A percentile compares a stretch with the other conserved stretches of the same genome.
phyloP scores from a whole-genome alignment of 2,888 invertebrate species.

The Halocaridina rubra region DNA sequence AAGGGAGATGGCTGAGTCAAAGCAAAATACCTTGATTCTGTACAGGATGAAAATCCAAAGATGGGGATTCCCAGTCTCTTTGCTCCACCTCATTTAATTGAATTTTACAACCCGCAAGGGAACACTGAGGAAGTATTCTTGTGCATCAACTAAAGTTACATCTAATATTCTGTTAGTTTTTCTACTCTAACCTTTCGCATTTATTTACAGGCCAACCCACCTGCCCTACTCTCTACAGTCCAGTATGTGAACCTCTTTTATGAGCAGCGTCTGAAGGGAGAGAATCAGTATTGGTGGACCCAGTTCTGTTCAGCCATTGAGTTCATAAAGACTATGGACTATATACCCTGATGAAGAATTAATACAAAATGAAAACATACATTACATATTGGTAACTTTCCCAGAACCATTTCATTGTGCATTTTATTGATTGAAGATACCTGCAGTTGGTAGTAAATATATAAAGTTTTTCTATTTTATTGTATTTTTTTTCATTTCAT shows the following conservation, averaged over 20 bases:
- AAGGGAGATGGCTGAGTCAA: too few relatives aligned
- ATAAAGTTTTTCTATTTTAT: background rate
- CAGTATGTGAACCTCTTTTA: slow-evolving; percentile 96
- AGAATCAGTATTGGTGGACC: slow-evolving; percentile 98
- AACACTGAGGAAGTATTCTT: too few relatives aligned
- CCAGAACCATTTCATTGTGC: too few relatives aligned
- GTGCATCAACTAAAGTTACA: too few relatives aligned
- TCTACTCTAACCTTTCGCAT: too few relatives aligned
- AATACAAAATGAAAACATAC: background rate
- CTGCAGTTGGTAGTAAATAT: background rate
- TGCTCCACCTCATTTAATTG: too few relatives aligned
- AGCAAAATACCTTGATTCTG: too few relatives aligned
- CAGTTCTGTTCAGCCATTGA: slow-evolving; percentile 97
- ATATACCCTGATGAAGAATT: slow-evolving; percentile 66
- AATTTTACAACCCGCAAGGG: too few relatives aligned
- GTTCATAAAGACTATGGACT: slow-evolving; percentile 98
- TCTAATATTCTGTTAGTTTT: too few relatives aligned
- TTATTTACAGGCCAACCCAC: slow-evolving; percentile 85
- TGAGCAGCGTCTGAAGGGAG: slow-evolving; percentile 83
- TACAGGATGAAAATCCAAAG: too few relatives aligned
- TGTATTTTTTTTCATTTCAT: background rate
- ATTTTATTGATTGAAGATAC: too few relatives aligned
- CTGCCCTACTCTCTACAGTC: slow-evolving; percentile 91
- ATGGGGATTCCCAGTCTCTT: too few relatives aligned
- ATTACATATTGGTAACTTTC: slow-evolving; percentile 28